A percentile compares a stretch with the other conserved stretches of the same genome.
Evolutionary conservation across 2,797 vertebrate genomes (phyloP).

Genomic region (Clarias fuscus): DNA sequence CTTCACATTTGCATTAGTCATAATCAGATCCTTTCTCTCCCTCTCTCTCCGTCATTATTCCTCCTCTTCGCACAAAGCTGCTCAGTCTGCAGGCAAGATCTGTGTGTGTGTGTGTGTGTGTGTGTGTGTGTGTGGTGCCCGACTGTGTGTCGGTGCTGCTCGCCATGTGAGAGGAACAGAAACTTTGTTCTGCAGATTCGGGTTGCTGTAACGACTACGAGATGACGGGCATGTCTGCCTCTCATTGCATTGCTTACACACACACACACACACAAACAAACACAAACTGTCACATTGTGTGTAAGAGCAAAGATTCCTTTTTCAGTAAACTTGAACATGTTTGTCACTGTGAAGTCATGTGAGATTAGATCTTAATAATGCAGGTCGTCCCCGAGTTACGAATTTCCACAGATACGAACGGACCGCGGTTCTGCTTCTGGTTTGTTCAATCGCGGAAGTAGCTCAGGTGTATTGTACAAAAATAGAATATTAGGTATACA

Average conservation of each 20-base stretch:
- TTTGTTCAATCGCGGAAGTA: too few species aligned
- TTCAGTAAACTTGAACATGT: neutral
- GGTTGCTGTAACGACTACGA: conserved; percentile 21
- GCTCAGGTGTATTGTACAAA: too few species aligned
- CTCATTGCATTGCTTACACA: conserved; percentile 11
- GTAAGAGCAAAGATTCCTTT: neutral
- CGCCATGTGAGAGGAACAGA: neutral
- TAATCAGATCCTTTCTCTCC: neutral
- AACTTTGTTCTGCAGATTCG: conserved; percentile 19
- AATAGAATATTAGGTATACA: too few species aligned
- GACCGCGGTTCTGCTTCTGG: too few species aligned
- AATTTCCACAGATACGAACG: too few species aligned
- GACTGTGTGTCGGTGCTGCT: neutral
- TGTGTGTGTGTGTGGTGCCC: conserved; percentile 1
- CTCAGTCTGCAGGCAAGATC: neutral
- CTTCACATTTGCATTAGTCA: conserved; percentile 14
- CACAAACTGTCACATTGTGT: neutral
- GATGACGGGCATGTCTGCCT: neutral
- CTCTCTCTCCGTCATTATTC: neutral
- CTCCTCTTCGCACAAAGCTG: neutral
- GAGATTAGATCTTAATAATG: neutral
- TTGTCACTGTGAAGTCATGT: neutral
- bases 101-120: neutral
- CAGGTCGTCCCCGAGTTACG: too few species aligned
- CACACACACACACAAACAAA: conserved; percentile 6